Evolutionary conservation across 2,797 vertebrate genomes (phyloP).

Genomic region (Urosaurus nigricauda): DNA sequence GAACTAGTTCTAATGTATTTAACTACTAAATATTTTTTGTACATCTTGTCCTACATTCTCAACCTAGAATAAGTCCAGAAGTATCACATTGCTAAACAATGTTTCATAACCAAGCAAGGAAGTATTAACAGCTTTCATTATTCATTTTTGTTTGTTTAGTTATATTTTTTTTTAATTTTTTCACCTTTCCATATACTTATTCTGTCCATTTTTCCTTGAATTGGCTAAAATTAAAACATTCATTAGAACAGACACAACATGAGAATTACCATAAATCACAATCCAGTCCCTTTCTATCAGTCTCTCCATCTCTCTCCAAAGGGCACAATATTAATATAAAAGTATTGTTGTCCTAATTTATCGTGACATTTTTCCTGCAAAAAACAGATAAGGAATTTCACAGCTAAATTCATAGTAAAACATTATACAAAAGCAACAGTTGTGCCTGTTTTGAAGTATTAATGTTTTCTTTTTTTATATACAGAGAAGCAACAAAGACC

Average conservation of each 20-base stretch:
- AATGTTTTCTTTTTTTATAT: slow-evolving; percentile 38
- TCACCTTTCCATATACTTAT: not conserved
- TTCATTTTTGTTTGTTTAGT: too few species aligned
- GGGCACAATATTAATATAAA: not conserved
- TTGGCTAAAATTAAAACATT: not conserved
- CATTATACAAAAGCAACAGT: not conserved
- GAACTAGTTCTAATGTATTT: not conserved
- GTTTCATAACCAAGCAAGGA: not conserved
- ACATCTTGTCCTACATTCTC: not conserved
- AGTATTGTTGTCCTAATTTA: not conserved
- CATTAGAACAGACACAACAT: not conserved
- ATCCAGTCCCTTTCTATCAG: not conserved
- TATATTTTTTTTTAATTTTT: not conserved
- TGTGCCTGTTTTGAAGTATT: slow-evolving; percentile 25
- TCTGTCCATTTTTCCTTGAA: not conserved
- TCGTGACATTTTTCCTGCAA: not conserved
- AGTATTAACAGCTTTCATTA: not conserved
- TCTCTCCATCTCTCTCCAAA: not conserved
- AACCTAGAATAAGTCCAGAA: not conserved
- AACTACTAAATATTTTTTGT: not conserved
- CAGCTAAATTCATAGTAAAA: not conserved
- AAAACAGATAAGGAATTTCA: slow-evolving; percentile 22
- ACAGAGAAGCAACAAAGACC: not conserved
- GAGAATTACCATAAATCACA: not conserved
- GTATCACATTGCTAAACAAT: not conserved